Evolutionary conservation across 2,113 vertebrate species (phyloP).

Genomic region (Chlorodrepanis virens): DNA sequence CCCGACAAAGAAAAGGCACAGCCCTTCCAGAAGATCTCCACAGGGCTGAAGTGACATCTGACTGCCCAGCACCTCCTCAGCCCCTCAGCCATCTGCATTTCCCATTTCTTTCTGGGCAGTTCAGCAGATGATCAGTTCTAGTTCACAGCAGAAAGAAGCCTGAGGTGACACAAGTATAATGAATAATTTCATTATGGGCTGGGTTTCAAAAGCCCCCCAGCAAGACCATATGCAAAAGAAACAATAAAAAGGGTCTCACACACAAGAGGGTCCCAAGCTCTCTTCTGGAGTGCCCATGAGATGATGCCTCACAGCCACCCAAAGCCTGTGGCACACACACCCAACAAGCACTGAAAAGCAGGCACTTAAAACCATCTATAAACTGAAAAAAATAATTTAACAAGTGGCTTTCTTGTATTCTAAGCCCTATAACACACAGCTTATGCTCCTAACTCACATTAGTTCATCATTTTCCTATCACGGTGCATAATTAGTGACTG

Average conservation of each 20-base stretch:
- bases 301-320: neutral
- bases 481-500: neutral
- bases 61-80: neutral
- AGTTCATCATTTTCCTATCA: neutral
- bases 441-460: neutral
- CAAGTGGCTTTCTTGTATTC: neutral
- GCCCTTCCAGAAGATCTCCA: neutral
- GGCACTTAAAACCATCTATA: neutral
- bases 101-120: neutral
- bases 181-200: neutral
- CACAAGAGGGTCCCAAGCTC: neutral
- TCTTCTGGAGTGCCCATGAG: neutral
- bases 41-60: neutral
- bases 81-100: neutral
- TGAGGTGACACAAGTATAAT: neutral
- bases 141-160: neutral
- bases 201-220: neutral
- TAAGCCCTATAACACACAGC: neutral
- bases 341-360: neutral
- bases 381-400: neutral
- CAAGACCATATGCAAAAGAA: neutral
- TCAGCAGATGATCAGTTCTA: neutral
- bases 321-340: neutral
- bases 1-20: neutral
- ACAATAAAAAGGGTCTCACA: neutral